Evolutionary conservation across 2,113 vertebrate genomes (phyloP).

Genomic region (Bothrops jararaca): DNA sequence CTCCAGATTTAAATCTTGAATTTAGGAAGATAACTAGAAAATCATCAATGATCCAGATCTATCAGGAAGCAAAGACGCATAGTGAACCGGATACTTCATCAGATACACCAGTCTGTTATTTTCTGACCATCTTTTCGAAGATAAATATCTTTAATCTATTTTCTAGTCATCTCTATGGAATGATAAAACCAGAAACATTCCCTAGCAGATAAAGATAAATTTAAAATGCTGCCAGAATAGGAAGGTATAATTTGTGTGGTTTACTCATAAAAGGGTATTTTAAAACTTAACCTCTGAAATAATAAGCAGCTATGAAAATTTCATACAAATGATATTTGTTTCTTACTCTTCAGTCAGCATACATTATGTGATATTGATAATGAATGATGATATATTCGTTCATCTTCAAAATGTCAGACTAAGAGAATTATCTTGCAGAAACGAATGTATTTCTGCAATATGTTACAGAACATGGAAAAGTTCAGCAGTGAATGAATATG

Average conservation of each 20-base stretch:
- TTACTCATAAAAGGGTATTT: not conserved
- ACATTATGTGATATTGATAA: not conserved
- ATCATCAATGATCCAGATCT: not conserved
- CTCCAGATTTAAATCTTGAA: not conserved
- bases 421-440: conserved; percentile 17
- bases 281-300: conserved; percentile 5
- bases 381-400: not conserved
- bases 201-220: not conserved
- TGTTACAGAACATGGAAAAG: conserved; percentile 7
- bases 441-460: not conserved
- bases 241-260: not conserved
- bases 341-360: conserved; percentile 8
- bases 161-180: not conserved
- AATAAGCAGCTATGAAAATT: not conserved
- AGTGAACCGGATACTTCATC: not conserved
- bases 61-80: not conserved
- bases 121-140: not conserved
- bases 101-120: not conserved
- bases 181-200: not conserved
- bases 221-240: not conserved
- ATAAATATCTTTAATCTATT: not conserved
- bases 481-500: conserved; percentile 14
- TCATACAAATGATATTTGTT: not conserved
- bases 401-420: not conserved
- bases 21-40: not conserved